Percentiles rank a stretch among this genome's conserved stretches.
Conservation (phyloP, 2,797 vertebrate species). For the Sciurus vulgaris region DNA sequence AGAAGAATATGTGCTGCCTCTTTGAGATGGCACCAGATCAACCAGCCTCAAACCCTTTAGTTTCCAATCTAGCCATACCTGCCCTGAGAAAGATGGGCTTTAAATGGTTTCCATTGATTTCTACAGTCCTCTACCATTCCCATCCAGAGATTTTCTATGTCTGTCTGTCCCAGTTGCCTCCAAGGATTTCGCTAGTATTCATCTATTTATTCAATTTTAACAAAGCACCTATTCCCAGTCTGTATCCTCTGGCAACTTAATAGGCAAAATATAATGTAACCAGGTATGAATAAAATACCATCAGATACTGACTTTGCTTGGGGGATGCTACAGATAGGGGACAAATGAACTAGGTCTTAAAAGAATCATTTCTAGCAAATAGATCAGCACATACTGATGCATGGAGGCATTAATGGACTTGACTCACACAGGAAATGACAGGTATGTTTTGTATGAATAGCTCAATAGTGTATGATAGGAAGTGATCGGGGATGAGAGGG, state of each 20-base stretch:
- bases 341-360: neutral
- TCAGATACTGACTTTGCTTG: neutral
- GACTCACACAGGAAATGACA: neutral
- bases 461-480: neutral
- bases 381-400: too few species aligned
- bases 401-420: neutral
- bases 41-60: neutral
- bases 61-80: neutral
- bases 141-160: neutral
- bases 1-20: neutral
- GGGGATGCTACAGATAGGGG: neutral
- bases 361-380: neutral
- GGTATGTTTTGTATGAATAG: neutral
- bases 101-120: neutral
- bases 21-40: neutral
- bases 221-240: neutral
- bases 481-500: neutral
- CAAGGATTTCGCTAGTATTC: neutral
- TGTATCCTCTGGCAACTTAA: constrained; percentile 5
- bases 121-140: neutral
- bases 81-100: neutral
- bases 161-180: neutral
- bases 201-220: neutral
- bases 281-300: neutral
- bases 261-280: neutral